Evolutionary conservation across 2,888 invertebrate genomes (phyloP), one percentile per base, ranked within the genome.

Genomic region (Hylaea fasciaria): DNA sequence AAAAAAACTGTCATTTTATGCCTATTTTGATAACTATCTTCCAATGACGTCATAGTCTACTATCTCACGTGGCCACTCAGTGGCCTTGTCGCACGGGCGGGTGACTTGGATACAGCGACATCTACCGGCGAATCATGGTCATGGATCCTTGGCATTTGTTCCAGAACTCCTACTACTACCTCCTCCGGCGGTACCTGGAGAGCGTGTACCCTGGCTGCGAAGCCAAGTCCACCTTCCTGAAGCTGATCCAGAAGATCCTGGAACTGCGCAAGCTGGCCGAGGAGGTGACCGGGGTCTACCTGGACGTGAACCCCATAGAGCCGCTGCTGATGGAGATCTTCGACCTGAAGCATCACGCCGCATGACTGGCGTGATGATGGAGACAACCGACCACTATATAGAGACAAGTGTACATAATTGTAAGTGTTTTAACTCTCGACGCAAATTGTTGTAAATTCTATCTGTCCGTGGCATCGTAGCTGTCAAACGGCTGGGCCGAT

Each of bases 251-350:
- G 89, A 98, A 98, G 92, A 96, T 98, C 73, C 95, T 96, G 28
- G 98, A 98, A 80, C 94, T 99, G 17, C 95, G 97, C 70, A 95
- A 95, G 77, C 92, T 98, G 53, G 97, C 98, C 62, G 97, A 98
- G 73, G 97, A 97, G 74, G 96, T 98, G n/a, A 96, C 98, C 9
- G 95, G 96, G 40, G 97, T 98, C 4, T 97, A 98, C 84, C 93
- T 98, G 28, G 97, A 98, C 86, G 97, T 98, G 0, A 98, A 98
- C 92, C 98, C 98, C 32, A 96, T 99, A 45, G 98, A 98, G 77
- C 99, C 98, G 0, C 91, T 99, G 39, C 93, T 99, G 46, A 96
- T 98, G 83, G 98, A 99, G 93, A 98, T 99, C 80, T 98, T 99
- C 77, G 98, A 98, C 91, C 93, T 98, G 64, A 98, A 98, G 80